Evolutionary conservation across 2,888 invertebrate genomes (phyloP).

Genomic region (Campoplex capitator): DNA sequence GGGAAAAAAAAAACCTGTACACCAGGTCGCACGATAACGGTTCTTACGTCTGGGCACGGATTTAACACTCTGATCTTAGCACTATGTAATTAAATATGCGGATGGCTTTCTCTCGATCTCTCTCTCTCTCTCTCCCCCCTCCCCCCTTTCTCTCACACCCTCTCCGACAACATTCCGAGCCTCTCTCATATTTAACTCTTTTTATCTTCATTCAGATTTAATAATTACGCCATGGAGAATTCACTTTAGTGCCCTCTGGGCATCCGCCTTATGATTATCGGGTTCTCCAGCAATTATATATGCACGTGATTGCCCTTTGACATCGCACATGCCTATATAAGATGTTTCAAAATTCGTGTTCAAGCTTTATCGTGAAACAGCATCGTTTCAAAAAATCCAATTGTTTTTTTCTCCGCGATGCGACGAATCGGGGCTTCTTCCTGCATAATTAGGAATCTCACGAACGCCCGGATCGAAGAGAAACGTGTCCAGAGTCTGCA

Average conservation of each 20-base stretch:
- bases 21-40: slow-evolving; percentile 14
- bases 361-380: not conserved
- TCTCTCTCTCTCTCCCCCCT: not conserved
- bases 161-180: slow-evolving; percentile 21
- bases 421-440: too few species aligned
- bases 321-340: not conserved
- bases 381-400: not conserved
- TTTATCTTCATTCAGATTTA: slow-evolving; percentile 52
- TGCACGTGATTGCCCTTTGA: slow-evolving; percentile 35
- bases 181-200: slow-evolving; percentile 18
- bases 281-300: slow-evolving; percentile 32
- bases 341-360: not conserved
- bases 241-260: slow-evolving; percentile 33
- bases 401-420: not conserved
- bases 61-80: slow-evolving; percentile 31
- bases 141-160: slow-evolving; percentile 5
- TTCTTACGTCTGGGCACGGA: not conserved
- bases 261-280: slow-evolving; percentile 33
- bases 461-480: too few species aligned
- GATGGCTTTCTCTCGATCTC: slow-evolving; percentile 27
- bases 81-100: slow-evolving; percentile 41
- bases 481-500: not conserved
- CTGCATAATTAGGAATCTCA: too few species aligned
- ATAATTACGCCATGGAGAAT: slow-evolving; percentile 48
- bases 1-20: not conserved